phyloP scores from a whole-genome alignment of 2,888 invertebrate species.

The Stenoptilia bipunctidactyla region DNA sequence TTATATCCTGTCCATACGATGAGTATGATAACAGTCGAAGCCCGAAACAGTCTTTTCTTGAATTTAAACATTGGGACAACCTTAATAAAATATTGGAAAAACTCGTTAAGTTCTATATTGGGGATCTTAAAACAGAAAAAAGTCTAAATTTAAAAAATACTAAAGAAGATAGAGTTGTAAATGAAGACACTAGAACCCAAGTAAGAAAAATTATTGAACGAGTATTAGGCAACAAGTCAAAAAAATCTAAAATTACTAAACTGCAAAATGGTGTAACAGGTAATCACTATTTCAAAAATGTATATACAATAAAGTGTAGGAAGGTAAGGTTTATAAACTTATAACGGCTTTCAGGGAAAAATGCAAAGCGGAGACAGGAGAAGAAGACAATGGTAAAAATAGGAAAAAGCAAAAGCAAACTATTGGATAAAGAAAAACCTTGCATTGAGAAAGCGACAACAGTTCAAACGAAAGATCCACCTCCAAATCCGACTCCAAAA shows the following conservation, averaged over 20 bases:
- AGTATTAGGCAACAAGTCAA: slow-evolving; percentile 40
- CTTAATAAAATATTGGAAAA: slow-evolving; percentile 40
- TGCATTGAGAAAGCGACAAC: no score
- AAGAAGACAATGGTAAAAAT: no score
- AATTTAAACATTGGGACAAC: slow-evolving; percentile 68
- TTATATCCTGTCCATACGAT: slow-evolving; percentile 64
- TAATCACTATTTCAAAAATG: slow-evolving; percentile 15
- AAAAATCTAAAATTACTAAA: slow-evolving; percentile 31
- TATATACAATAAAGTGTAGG: no score
- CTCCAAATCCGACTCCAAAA: no score
- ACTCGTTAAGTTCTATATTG: slow-evolving; percentile 35
- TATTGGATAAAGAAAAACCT: no score
- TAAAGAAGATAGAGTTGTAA: slow-evolving; percentile 12
- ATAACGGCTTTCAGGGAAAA: no score
- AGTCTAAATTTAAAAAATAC: no score
- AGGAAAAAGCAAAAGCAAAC: no score
- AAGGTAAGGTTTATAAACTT: no score
- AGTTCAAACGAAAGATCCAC: no score
- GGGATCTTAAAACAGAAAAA: slow-evolving; percentile 20
- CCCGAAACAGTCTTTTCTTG: slow-evolving; percentile 55
- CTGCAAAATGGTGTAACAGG: slow-evolving; percentile 55
- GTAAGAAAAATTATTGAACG: slow-evolving; percentile 50
- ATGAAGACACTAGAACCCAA: slow-evolving; percentile 31
- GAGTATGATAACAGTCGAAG: slow-evolving; percentile 66
- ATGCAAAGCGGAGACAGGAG: neutral